Evolutionary conservation across 2,797 vertebrate species (phyloP).

Genomic region (Scolopax bukidnonensis): DNA sequence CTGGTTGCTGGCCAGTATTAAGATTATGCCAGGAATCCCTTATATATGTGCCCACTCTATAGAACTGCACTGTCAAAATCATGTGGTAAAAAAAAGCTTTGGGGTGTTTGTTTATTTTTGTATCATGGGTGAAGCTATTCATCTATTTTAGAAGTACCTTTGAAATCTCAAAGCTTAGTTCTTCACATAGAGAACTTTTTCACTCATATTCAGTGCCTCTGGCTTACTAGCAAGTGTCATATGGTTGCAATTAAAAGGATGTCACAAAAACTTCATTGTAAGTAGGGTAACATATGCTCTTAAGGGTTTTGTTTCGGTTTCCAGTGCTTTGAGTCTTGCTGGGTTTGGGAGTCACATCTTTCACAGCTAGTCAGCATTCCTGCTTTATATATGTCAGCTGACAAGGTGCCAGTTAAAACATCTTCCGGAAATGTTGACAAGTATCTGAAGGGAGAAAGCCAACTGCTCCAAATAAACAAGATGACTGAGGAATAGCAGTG

Average conservation of each 20-base stretch:
- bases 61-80: neutral
- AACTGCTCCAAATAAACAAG: constrained; percentile 63
- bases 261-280: constrained; percentile 46
- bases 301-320: constrained; percentile 47
- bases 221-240: constrained; percentile 63
- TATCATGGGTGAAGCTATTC: neutral
- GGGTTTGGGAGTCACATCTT: constrained; percentile 57
- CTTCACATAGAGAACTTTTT: constrained; percentile 13
- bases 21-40: neutral
- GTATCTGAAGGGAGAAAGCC: constrained; percentile 61
- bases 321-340: constrained; percentile 56
- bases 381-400: constrained; percentile 65
- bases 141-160: constrained; percentile 1
- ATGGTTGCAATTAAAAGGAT: constrained; percentile 62
- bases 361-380: constrained; percentile 67
- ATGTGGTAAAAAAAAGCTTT: neutral
- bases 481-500: constrained; percentile 45
- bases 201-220: constrained; percentile 43
- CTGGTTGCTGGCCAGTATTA: neutral
- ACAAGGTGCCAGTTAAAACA: constrained; percentile 77
- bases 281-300: constrained; percentile 46
- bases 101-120: neutral
- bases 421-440: constrained; percentile 71
- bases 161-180: neutral
- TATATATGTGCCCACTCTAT: neutral